Percentiles rank a stretch among this genome's conserved stretches.
These are phyloP conservation scores for Calyptomena viridis DNA, from an alignment of 2,113 vertebrate genomes.

Conservation along the genomic window DNA sequence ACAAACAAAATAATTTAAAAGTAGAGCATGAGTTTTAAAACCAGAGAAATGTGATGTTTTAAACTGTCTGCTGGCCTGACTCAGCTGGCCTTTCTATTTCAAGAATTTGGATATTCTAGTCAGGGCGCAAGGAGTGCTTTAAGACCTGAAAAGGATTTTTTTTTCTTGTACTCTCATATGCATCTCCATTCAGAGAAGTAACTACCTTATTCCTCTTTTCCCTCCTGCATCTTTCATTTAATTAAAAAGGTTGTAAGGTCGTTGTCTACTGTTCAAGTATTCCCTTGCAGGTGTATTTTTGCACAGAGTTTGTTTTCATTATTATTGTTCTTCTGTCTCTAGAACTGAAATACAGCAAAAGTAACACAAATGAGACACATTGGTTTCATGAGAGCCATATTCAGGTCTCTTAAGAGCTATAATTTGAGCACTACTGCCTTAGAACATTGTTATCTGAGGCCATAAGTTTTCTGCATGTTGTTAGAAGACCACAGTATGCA, in stretches of 20 bases:
- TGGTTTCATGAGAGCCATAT: background rate
- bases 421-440: background rate
- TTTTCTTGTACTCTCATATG: background rate
- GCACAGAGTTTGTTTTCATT: background rate
- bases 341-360: background rate
- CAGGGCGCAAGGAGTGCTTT: background rate
- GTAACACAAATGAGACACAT: background rate
- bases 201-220: background rate
- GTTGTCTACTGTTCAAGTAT: background rate
- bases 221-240: background rate
- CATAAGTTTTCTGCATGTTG: background rate
- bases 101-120: background rate
- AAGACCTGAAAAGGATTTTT: background rate
- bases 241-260: background rate
- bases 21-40: background rate
- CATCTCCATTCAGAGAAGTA: background rate
- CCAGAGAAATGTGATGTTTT: fast-evolving
- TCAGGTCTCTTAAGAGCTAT: background rate
- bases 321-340: background rate
- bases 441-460: background rate
- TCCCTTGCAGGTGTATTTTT: background rate
- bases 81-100: background rate
- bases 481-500: background rate
- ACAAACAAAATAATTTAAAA: background rate
- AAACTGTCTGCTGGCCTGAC: background rate